These are phyloP conservation scores for Clarias batrachus DNA, from an alignment of 2,113 vertebrate genomes.

Conservation along the genomic window DNA sequence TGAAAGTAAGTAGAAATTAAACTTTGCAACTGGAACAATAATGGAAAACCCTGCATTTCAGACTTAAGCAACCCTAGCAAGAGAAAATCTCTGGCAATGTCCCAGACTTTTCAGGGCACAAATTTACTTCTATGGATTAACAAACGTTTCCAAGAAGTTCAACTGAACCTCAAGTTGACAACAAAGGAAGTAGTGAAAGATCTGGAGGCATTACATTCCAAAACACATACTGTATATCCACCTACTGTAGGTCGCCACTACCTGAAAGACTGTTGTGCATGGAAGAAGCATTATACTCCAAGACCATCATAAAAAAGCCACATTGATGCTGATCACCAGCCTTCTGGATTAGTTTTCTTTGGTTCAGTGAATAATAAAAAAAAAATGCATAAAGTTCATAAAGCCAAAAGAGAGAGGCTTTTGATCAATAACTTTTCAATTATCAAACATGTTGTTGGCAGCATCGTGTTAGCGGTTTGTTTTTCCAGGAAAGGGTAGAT, in stretches of 20 bases:
- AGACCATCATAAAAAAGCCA: neutral
- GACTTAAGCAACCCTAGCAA: no score
- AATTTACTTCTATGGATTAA: neutral
- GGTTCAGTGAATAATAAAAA: neutral
- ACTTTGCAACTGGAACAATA: no score
- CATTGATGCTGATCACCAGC: neutral
- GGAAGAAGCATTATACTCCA: neutral
- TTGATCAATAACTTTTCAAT: neutral
- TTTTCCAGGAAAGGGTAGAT: neutral
- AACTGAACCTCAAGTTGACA: neutral
- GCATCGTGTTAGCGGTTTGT: neutral
- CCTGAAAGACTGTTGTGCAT: neutral
- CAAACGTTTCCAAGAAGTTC: neutral
- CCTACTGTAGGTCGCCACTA: neutral
- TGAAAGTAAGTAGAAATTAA: no score
- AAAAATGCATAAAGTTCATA: neutral
- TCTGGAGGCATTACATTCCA: neutral
- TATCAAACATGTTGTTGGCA: neutral
- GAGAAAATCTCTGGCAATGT: no score
- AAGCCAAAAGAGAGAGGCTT: neutral
- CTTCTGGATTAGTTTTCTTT: neutral
- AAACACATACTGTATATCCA: neutral
- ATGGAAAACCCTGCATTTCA: no score
- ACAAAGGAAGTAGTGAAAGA: neutral
- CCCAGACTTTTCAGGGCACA: neutral